Percentiles rank a stretch among this genome's conserved stretches.
phyloP scores from a whole-genome alignment of 2,888 invertebrate species.

The Drosophila borborema region DNA sequence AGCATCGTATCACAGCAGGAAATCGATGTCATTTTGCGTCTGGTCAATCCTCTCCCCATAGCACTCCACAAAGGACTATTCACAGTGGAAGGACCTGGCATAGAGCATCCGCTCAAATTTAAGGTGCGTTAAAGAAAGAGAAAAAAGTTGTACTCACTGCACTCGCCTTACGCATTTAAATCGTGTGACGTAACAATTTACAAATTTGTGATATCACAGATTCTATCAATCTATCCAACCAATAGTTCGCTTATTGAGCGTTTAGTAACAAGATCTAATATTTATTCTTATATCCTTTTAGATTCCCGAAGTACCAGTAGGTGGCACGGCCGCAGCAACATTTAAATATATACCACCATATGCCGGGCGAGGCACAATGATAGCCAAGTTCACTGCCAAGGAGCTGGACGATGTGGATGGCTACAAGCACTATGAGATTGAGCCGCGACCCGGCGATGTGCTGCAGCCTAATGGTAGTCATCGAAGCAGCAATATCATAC shows the following conservation, averaged over 20 bases:
- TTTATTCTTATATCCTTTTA: neutral
- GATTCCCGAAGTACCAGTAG: constrained; percentile 86
- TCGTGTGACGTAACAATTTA: neutral
- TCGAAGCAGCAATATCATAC: constrained; percentile 76
- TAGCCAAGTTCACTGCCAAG: constrained; percentile 94
- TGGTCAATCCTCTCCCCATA: constrained; percentile 93
- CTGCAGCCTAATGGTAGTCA: constrained; percentile 77
- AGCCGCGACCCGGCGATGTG: constrained; percentile 84
- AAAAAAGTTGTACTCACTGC: neutral
- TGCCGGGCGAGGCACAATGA: constrained; percentile 92
- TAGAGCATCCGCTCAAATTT: constrained; percentile 90
- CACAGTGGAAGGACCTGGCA: constrained; percentile 92
- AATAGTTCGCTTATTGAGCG: neutral
- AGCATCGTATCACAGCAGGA: constrained; percentile 86
- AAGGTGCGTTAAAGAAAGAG: constrained; percentile 85
- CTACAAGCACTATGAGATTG: constrained; percentile 91
- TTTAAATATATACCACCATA: constrained; percentile 92
- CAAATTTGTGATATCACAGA: neutral
- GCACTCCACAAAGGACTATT: constrained; percentile 91
- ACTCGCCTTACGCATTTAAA: too few species aligned
- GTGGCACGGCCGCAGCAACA: constrained; percentile 89
- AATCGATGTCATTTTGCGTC: constrained; percentile 88
- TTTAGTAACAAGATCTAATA: neutral
- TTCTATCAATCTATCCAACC: neutral
- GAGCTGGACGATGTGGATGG: constrained; percentile 96